Evolutionary conservation across 37 sponge, comb jelly and placozoan species (phyloP).

Genomic region (Axinella damicornis): DNA sequence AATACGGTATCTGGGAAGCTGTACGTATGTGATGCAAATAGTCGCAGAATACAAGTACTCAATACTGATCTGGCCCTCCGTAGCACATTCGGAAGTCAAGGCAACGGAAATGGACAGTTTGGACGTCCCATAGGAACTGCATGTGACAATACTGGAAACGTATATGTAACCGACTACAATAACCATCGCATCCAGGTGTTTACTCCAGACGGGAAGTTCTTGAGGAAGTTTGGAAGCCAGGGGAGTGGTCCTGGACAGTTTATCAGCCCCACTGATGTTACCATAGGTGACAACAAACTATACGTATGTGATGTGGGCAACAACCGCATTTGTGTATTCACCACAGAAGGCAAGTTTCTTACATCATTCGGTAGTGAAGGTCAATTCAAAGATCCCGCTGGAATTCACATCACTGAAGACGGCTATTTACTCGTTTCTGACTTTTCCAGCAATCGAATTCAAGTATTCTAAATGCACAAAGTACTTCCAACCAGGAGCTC

Average conservation of each 20-base stretch:
- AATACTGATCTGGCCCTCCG: background rate
- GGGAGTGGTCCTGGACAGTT: background rate
- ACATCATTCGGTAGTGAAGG: background rate
- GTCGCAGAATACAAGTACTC: constrained; percentile 42
- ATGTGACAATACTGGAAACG: constrained; percentile 32
- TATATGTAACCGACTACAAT: constrained; percentile 44
- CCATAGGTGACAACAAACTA: background rate
- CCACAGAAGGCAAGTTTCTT: background rate
- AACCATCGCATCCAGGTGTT: constrained; percentile 53
- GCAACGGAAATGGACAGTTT: constrained; percentile 54
- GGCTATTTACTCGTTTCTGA: background rate
- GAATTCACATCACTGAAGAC: background rate
- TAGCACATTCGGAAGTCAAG: constrained; percentile 2
- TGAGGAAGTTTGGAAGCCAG: background rate
- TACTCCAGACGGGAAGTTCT: background rate
- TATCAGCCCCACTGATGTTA: background rate
- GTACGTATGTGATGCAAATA: constrained; percentile 44
- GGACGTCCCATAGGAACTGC: constrained; percentile 31
- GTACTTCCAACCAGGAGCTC: no score
- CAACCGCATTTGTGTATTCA: constrained; percentile 3
- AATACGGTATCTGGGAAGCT: constrained; percentile 13
- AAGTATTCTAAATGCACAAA: no score
- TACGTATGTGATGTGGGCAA: constrained; percentile 16
- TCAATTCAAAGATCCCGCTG: background rate
- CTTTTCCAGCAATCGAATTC: background rate